phyloP scores from a whole-genome alignment of 37 sponge, comb jelly and placozoan species.

The Ephydatia muelleri region DNA sequence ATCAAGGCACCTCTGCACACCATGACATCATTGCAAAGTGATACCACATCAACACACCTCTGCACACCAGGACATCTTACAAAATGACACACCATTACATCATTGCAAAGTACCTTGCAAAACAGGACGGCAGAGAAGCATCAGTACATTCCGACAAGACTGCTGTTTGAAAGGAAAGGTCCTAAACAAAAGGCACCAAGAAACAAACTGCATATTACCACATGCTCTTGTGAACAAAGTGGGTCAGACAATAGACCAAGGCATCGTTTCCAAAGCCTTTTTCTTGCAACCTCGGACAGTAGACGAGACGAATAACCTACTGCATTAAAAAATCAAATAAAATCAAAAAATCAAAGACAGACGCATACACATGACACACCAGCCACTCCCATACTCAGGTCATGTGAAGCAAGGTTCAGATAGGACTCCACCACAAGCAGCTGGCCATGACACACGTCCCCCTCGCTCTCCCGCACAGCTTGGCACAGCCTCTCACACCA shows the following conservation, averaged over 20 bases:
- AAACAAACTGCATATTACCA: background rate
- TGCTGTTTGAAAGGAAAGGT: background rate
- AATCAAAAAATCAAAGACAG: too few relatives aligned
- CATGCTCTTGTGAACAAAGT: background rate
- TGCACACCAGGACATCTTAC: too few relatives aligned
- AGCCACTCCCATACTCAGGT: background rate
- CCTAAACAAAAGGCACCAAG: background rate
- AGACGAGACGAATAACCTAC: background rate
- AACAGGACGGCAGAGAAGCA: background rate
- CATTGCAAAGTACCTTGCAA: background rate
- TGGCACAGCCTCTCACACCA: background rate
- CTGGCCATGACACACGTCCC: background rate
- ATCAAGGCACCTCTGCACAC: too few relatives aligned
- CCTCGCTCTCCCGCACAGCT: background rate
- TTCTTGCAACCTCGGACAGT: background rate
- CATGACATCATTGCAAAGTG: too few relatives aligned
- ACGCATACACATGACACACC: too few relatives aligned
- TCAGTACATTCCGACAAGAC: background rate
- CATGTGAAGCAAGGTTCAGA: background rate
- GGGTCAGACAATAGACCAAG: background rate
- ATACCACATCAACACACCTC: too few relatives aligned
- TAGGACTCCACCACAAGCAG: background rate
- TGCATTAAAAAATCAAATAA: too few relatives aligned
- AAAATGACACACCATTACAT: too few relatives aligned
- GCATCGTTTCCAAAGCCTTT: background rate